Base-by-base conservation (phyloP, 2,888 invertebrate genomes). In the Linnaemya vulpina region DNA sequence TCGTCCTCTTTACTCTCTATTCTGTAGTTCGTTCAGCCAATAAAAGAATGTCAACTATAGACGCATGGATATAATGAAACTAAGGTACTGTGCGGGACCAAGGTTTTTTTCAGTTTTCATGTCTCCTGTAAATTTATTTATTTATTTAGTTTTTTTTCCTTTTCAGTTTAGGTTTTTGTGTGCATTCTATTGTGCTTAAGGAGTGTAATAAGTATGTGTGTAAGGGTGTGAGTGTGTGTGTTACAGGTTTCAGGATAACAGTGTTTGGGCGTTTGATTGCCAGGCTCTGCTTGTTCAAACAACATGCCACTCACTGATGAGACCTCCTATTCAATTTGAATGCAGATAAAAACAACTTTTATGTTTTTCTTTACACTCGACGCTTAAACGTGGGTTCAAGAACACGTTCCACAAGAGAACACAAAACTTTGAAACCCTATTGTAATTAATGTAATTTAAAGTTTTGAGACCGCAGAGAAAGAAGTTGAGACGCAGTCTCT, bases 41-140 rank as follows among this genome's bases (percentile, higher is more conserved):
- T 74, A 83, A 83, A 83, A 74, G 11, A 74, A 68, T 78, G 83
- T 83, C 78, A 78, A 51, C 63, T 71, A 65, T 82, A 65, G 81
- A 71, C 70, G 71, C 68, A 78, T 83, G 51, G 35, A 77, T 62
- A 73, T 35, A 73, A 78, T 83, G 83, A 78, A 74, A 74, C 62
- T 78, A 25, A 68, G 68, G 46, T 15, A 65, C 74, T 53, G 20
- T 53, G 22, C 51, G 11, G 3, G 51, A 53, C 51, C 8, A 51
- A 51, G 51, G 17, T 49, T 49, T 20, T 51, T 51, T n/a, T 17
- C 8, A 5, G n/a, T n/a, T 49, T 49, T 20, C 20, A 9, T n/a
- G 13, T 53, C 22, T 22, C 11, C 22, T 17, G 7, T n/a, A 1
- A 20, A 20, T 51, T 17, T 51, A 38, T 7, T 10, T 38, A 8